Conservation (phyloP, 1,140 invertebrate species). For the Calycopis cecrops region DNA sequence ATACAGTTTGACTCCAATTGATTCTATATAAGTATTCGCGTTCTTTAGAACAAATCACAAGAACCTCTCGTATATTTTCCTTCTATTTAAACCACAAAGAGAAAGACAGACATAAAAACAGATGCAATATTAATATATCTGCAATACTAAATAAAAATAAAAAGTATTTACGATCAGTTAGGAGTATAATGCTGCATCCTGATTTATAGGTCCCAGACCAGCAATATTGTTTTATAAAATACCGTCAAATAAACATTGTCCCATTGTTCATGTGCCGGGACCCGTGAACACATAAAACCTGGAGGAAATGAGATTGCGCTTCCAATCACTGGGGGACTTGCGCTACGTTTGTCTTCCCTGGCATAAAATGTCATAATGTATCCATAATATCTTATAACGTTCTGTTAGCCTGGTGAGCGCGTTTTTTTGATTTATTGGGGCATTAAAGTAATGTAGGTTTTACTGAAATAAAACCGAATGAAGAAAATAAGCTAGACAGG, state of each 20-base stretch:
- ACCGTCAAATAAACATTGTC: conserved; percentile 21
- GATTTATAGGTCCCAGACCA: not conserved
- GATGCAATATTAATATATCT: not conserved
- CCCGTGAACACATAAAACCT: conserved; percentile 18
- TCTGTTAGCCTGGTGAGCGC: too few species aligned
- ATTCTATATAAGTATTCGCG: too few species aligned
- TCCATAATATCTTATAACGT: conserved; percentile 2
- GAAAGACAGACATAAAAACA: not conserved
- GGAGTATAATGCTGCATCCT: not conserved
- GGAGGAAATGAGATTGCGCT: conserved; percentile 21
- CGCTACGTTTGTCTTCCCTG: conserved; percentile 9
- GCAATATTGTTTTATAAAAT: conserved; percentile 19
- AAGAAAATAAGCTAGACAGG: not conserved
- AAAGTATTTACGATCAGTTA: conserved; percentile 7
- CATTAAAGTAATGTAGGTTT: too few species aligned
- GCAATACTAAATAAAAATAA: not conserved
- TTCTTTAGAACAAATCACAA: too few species aligned
- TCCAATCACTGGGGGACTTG: not conserved
- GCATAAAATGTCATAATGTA: conserved; percentile 4
- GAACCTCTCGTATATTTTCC: too few species aligned
- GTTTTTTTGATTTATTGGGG: too few species aligned
- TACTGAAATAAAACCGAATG: not conserved
- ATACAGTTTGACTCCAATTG: too few species aligned
- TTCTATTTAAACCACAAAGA: too few species aligned
- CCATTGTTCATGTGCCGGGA: conserved; percentile 14